Evolutionary conservation across 1,140 invertebrate genomes (phyloP), one percentile per base, ranked within the genome.

Genomic region (Diabrotica virgifera): DNA sequence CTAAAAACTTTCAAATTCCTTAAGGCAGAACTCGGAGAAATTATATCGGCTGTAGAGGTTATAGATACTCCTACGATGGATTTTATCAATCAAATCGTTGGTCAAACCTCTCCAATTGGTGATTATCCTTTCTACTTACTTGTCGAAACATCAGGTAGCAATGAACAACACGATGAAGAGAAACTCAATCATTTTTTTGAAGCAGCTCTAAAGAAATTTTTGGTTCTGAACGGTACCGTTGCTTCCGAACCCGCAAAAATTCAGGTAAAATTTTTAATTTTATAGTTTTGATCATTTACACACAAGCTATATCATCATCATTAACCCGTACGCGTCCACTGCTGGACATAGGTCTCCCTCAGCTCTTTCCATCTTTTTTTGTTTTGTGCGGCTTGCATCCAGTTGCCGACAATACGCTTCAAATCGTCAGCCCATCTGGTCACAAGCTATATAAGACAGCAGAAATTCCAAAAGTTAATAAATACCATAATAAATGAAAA

Each of bases 11-110:
- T 89, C 72, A 83, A 85, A 68, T 81, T 85, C 61, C 89, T 92
- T 0, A 92, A 90, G 76, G 76, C 76, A 5, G 85, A 89, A 56
- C 80, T 98, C 4, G 89, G 88, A 5, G 95, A 97, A 81, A 94
- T 97, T 65, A 79, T 99, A 36, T 97, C 95, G 24, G 93, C 95
- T 0, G 95, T 93, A 80, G 95, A 98, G 81, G 89, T 98, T 78
- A 91, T 97, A 69, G 96, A 98, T 80, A 79, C 80, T 35, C 64
- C 75, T 8, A 84, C 90, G 0, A 79, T 95, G 71, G 79, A 83
- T 4, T 82, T 85, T 61, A 85, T 87, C 3, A 80, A 82, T 7
- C 72, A 82, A n/a, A 82, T 90, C 9, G 86, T 84, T 8, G 67
- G 92, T 12, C 82, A 84, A 57, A 80, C 82, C 58, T 89, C 89